phyloP scores from a whole-genome alignment of 2,888 invertebrate genomes.

The Tachina lurida region DNA sequence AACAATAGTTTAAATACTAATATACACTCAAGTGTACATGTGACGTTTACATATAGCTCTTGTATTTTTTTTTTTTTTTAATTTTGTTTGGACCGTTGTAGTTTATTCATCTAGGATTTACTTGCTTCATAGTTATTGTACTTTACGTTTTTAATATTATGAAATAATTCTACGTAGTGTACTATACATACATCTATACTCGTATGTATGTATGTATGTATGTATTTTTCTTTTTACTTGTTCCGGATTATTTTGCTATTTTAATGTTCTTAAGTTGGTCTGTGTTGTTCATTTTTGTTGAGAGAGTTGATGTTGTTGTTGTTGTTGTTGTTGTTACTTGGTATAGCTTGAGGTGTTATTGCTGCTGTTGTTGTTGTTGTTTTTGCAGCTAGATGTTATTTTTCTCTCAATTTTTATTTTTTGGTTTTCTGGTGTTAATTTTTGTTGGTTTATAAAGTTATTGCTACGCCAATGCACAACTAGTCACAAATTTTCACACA shows the following conservation, averaged over 20 bases:
- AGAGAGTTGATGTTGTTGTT: slow-evolving; percentile 35
- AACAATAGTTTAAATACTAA: slow-evolving; percentile 49
- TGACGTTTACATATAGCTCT: not conserved
- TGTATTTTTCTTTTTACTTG: slow-evolving; percentile 17
- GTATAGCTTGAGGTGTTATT: slow-evolving; percentile 71
- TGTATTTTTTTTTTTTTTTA: slow-evolving; percentile 28
- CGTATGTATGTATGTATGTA: not conserved
- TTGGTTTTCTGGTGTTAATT: slow-evolving; percentile 79
- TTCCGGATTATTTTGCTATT: slow-evolving; percentile 63
- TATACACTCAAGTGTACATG: not conserved
- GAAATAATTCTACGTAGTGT: slow-evolving; percentile 50
- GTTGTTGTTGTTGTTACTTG: slow-evolving; percentile 29
- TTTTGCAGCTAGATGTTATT: slow-evolving; percentile 41
- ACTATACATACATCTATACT: not conserved
- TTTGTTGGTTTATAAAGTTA: slow-evolving; percentile 81
- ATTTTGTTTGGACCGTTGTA: slow-evolving; percentile 21
- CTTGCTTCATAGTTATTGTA: slow-evolving; percentile 45
- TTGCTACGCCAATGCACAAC: slow-evolving; percentile 67
- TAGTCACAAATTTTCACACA: slow-evolving; percentile 47
- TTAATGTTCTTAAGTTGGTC: slow-evolving; percentile 65
- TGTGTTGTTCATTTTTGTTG: slow-evolving; percentile 53
- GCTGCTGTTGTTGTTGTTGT: slow-evolving; percentile 70
- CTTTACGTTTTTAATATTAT: slow-evolving; percentile 59
- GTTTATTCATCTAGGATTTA: slow-evolving; percentile 57
- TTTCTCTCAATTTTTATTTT: slow-evolving; percentile 56